These are phyloP conservation scores for Troglohyphantes excavatus DNA, from an alignment of 2,888 invertebrate species.

Conservation along the genomic window DNA sequence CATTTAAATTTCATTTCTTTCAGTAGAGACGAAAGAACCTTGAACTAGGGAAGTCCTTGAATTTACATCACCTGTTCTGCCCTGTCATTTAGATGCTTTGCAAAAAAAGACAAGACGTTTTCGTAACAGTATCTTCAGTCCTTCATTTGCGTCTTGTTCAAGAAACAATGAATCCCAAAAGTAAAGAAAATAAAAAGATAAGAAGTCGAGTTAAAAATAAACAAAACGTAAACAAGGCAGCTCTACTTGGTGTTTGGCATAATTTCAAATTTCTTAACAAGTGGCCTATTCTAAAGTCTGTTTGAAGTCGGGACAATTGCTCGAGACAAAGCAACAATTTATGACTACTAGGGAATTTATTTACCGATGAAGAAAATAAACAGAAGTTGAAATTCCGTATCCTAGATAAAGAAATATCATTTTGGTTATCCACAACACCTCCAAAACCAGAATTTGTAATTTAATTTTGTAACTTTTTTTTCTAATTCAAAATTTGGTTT, in stretches of 20 bases:
- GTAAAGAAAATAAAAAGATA: not conserved
- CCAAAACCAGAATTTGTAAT: no score
- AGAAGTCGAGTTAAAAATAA: slow-evolving; percentile 14
- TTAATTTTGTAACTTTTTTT: no score
- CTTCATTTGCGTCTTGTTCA: not conserved
- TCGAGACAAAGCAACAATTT: not conserved
- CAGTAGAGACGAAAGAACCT: not conserved
- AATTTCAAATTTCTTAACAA: slow-evolving; percentile 16
- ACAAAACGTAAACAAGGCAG: slow-evolving; percentile 31
- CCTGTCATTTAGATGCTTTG: not conserved
- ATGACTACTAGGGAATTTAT: no score
- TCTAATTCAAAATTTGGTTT: no score
- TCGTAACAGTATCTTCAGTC: not conserved
- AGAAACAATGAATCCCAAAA: not conserved
- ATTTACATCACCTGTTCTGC: not conserved
- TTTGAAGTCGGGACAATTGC: not conserved
- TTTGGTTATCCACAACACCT: no score
- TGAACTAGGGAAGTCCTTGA: not conserved
- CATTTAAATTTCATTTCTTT: not conserved
- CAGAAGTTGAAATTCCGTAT: no score
- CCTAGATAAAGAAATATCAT: no score
- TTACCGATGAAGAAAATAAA: no score
- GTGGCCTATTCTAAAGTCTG: not conserved
- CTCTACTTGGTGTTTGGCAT: slow-evolving; percentile 9
- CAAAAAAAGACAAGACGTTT: not conserved